These are phyloP conservation scores for Melanerpes formicivorus DNA, from an alignment of 2,113 vertebrate species.

Conservation along the genomic window DNA sequence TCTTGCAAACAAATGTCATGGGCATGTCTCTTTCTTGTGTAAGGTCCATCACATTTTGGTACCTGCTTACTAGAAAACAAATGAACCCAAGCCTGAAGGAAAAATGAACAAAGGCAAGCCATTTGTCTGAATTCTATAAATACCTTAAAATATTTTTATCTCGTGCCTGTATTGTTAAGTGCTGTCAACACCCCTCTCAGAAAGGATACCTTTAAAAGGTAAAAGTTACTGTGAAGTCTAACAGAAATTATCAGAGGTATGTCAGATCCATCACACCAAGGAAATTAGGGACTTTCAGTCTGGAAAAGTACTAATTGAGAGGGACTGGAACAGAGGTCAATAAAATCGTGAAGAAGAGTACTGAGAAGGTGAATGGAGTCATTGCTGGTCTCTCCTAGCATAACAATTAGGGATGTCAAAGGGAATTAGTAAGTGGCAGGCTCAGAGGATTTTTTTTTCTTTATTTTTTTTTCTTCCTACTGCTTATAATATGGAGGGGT, in stretches of 20 bases:
- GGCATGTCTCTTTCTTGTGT: background rate
- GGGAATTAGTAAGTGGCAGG: background rate
- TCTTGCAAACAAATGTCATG: background rate
- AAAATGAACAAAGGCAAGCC: background rate
- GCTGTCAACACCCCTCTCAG: background rate
- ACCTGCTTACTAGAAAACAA: background rate
- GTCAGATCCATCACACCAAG: background rate
- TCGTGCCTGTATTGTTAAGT: background rate
- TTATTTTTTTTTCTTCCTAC: background rate
- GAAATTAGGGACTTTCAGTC: background rate
- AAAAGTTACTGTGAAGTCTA: background rate
- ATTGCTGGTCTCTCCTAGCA: background rate
- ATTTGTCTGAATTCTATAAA: background rate
- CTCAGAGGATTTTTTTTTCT: background rate
- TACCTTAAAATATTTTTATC: background rate
- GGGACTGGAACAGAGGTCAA: background rate
- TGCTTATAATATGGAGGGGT: accelerated
- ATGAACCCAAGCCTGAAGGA: background rate
- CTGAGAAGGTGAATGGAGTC: background rate
- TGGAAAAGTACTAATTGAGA: background rate
- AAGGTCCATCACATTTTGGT: background rate
- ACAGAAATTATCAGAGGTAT: background rate
- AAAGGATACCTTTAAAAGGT: background rate
- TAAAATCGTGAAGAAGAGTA: background rate
- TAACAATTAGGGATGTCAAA: background rate